Base-by-base conservation (phyloP, 1,140 invertebrate species). In the Micrasema longulum region DNA sequence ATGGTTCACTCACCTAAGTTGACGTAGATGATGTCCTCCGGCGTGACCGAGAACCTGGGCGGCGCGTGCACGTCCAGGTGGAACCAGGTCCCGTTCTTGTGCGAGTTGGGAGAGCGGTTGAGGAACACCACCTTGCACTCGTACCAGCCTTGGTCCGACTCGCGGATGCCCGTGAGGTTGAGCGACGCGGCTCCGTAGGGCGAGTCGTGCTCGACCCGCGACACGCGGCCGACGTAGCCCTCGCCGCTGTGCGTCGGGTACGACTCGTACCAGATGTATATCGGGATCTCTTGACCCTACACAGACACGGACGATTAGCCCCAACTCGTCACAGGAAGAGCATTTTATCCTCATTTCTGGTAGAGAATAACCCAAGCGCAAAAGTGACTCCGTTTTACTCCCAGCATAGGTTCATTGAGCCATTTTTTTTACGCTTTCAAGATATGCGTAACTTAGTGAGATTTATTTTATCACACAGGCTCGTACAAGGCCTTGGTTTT, bases 201-300 rank as follows among this genome's bases (percentile, higher is more conserved):
- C 23, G 93, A 94, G 81, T 95, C 93, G 66, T 91, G 90, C 71
- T 92, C 90, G 72, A 96, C 94, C 71, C 93, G 89, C 38, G 94
- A 93, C 77, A 97, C 95, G 60, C 96, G 88, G 57, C 93, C 95
- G 81, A 96, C 93, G 96, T 97, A 36, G 93, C 94, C 78, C 95
- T 93, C 75, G 93, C 95, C 92, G 94, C 87, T 97, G 96, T 62
- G 95, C 95, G 75, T 95, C n/a, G 95, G 84, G 97, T 97, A n/a
- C 80, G 94, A 95, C 85, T 95, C 89, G 97, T 97, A 95, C 95
- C 97, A 84, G 97, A 97, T 88, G 96, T n/a, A 97, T 83, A 97
- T 96, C 75, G 95, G 95, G 85, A 96, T 93, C 85, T 96, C 94
- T 87, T 93, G 90, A 82, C 93, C 93, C 93, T 95, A 88, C 81